Evolutionary conservation across 2,797 vertebrate species (phyloP), one percentile per base, ranked within the genome.

Genomic region (Esox lucius): DNA sequence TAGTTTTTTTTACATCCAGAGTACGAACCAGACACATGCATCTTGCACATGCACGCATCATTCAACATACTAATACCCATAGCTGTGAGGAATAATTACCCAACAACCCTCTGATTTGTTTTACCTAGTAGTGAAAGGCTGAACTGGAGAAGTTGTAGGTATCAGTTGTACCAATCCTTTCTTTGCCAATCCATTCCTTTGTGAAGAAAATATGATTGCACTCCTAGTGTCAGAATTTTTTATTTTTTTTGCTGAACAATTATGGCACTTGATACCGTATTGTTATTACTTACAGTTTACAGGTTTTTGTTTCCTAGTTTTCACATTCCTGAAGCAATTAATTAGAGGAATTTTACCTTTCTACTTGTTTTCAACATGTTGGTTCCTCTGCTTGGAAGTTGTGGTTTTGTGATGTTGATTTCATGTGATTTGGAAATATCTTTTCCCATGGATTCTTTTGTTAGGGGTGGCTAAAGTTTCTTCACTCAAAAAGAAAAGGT

Each of bases 121-220:
- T 19, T 65, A 31, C 13, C 59, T 22, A 26, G 56, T 33, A 42
- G 67, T 46, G 33, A 48, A 5, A 15, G 12, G 26, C 46, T n/a
- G n/a, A 8, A 49, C 19, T 74, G 35, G 0, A 75, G 0, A 31
- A 26, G 48, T 35, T 64, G 74, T 75, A 70, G 75, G 70, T 74
- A 12, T 70, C 53, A 46, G n/a, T 79, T 24, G 59, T 24, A 42
- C 31, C 68, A 76, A 67, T 72, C 9, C 17, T 80, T 80, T 62
- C n/a, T 80, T 80, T 62, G 22, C 64, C 61, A 64, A 68, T 24
- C 49, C 31, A 35, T 79, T 68, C 42, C 15, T 65, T 62, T 49
- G n/a, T 65, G 76, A 80, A 78, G 70, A 79, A 81, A 68, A 80
- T 88, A 71, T 78, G 78, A 84, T 75, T 89, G 89, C 87, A 88